Evolutionary conservation across 2,113 vertebrate species (phyloP), one percentile per base, ranked within the genome.

Genomic region (Cavia aperea): DNA sequence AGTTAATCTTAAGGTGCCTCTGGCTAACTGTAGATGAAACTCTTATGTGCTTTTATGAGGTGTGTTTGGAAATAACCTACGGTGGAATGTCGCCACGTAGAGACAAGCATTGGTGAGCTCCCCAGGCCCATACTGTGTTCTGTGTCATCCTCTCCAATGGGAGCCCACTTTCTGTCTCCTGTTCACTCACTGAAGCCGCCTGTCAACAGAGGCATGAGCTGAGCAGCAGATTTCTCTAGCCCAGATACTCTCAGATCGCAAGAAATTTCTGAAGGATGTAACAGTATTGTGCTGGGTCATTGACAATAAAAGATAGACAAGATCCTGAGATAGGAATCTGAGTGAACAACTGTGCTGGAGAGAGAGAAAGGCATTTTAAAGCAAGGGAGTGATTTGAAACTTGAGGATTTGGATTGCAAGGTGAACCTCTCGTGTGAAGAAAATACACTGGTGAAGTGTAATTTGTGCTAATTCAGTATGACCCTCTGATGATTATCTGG

Each of bases 241-340:
- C 43, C 26, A 56, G 84, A 85, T 21, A 19, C 29, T 70, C 39
- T 81, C 46, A 58, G 54, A 58, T 72, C 62, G 86, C 43, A 11
- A 36, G 60, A 78, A 33, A 88, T 92, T n/a, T 90, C 60, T 54
- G 36, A 79, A 78, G 87, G 72, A 84, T 15, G 31, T 65, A 83
- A 54, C 21, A 19, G 12, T 14, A n/a, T 7, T 18, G n/a, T 14
- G 46, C 10, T 18, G n/a, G 18, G 51, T n/a, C 75, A 29, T 12
- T 81, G 13, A 92, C n/a, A 62, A 43, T 81, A 49, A 39, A 75
- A 93, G 29, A 63, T 46, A 81, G 62, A 89, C 46, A 85, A 83
- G 51, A 81, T 21, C 58, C 75, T 26, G 7, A 93, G 86, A 84
- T 81, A 58, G 68, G 88, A 65, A 33, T 72, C 65, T 12, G 5